Percentiles rank a stretch among this genome's conserved stretches.
phyloP scores from a whole-genome alignment of 64 coral and sea anemone genomes.

The Platygyra sinensis region DNA sequence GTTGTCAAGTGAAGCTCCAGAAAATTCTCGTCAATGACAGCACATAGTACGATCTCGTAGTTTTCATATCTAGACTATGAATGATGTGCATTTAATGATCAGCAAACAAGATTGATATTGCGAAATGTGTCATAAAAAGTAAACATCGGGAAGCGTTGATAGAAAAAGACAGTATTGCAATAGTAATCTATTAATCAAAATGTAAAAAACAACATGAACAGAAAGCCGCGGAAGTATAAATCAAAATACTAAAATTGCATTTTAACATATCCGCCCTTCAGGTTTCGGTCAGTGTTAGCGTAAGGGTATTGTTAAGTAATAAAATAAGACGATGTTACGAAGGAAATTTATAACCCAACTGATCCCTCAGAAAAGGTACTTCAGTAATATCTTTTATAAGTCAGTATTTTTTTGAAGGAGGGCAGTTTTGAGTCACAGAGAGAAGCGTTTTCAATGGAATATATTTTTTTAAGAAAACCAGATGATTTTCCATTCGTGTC shows the following conservation, averaged over 20 bases:
- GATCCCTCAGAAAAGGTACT: too few species aligned
- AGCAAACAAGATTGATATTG: conserved; percentile 10
- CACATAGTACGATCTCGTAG: background rate
- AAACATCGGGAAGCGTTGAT: background rate
- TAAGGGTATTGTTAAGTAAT: background rate
- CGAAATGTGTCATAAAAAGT: background rate
- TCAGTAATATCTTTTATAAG: too few species aligned
- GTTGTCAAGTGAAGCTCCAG: conserved; percentile 2
- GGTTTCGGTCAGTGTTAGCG: background rate
- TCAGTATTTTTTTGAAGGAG: too few species aligned
- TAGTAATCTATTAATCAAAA: background rate
- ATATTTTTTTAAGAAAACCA: too few species aligned
- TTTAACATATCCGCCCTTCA: background rate
- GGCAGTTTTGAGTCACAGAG: too few species aligned
- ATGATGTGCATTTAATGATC: background rate
- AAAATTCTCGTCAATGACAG: conserved; percentile 11
- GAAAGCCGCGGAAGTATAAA: background rate
- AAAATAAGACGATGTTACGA: background rate
- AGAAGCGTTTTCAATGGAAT: too few species aligned
- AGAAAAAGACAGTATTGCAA: background rate
- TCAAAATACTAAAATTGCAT: background rate
- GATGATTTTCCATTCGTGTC: too few species aligned
- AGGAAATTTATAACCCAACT: background rate
- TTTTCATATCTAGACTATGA: background rate
- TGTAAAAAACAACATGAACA: background rate